Evolutionary conservation across 2,797 vertebrate genomes (phyloP), one percentile per base, ranked within the genome.

Genomic region (Alexandromys oeconomus): DNA sequence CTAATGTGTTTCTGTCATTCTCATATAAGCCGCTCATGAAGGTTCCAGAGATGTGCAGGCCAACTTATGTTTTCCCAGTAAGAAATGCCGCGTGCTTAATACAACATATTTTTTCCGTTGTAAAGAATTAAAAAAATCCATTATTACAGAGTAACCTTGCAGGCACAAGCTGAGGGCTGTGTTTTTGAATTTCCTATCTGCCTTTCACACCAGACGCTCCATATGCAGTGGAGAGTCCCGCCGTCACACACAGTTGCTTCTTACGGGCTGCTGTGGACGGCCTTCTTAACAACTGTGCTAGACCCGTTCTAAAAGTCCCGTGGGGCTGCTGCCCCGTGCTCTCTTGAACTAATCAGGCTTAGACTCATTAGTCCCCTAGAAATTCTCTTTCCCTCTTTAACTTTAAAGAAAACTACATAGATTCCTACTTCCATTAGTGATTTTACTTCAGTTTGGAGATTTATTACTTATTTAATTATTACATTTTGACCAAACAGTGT

Each of bases 131-230:
- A 97, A 89, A 89, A 94, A 73, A 97, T 21, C 90, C 5, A 92
- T 93, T 51, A 71, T 91, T 79, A 82, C n/a, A 92, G 48, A 97
- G 94, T 96, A 97, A 94, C 92, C 96, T 76, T 59, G 96, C 59
- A 93, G 92, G 93, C 94, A 93, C 97, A 98, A 97, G 97, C 92
- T 93, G 88, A 97, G 86, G 89, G 91, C 97, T 97, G 92, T 13
- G 95, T 65, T 81, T 87, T 89, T 89, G 93, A 97, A 97, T 97
- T 91, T 93, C 92, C 93, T 87, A 65, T 95, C 93, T 94, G 51
- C 67, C 78, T 97, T 59, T 89, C 95, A 94, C 71, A 94, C 97
- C 96, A 87, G 3, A 37, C 96, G 71, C 91, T 97, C 78, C 74
- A 63, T 95, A 85, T 23, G 59, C 91, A 97, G 61, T 73, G 90